These are phyloP conservation scores for Melinaea menophilus DNA, from an alignment of 2,888 invertebrate genomes.

Conservation along the genomic window DNA sequence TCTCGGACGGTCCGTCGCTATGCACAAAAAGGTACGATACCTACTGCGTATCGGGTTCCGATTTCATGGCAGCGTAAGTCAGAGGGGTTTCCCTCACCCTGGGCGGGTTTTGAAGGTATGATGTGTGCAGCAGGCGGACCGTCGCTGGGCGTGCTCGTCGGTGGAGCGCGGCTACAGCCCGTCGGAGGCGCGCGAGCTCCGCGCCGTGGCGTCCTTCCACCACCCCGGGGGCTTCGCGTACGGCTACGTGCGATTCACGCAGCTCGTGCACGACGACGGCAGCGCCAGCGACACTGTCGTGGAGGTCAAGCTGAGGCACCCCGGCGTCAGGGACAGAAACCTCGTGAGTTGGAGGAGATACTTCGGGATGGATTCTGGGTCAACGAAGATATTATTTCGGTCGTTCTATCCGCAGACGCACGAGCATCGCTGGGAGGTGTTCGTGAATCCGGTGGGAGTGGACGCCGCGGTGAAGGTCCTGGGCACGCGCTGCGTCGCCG, in stretches of 20 bases:
- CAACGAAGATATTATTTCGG: too few species aligned
- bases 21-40: conserved; percentile 82
- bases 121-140: conserved; percentile 61
- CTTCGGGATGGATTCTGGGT: background rate
- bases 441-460: conserved; percentile 93
- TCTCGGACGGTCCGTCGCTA: conserved; percentile 90
- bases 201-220: conserved; percentile 94
- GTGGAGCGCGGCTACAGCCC: conserved; percentile 93
- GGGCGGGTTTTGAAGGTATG: too few species aligned
- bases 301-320: conserved; percentile 93
- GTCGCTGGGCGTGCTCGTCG: conserved; percentile 90
- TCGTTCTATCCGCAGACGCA: conserved; percentile 78
- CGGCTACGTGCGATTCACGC: conserved; percentile 92
- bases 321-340: conserved; percentile 90
- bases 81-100: too few species aligned
- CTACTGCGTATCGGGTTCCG: background rate
- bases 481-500: conserved; percentile 90
- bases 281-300: conserved; percentile 92
- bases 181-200: conserved; percentile 89
- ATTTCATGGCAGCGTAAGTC: too few species aligned
- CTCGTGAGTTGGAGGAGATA: conserved; percentile 66
- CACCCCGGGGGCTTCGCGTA: conserved; percentile 90
- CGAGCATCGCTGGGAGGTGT: conserved; percentile 93
- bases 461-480: conserved; percentile 91
- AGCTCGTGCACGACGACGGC: conserved; percentile 91